phyloP scores from a whole-genome alignment of 2,888 invertebrate genomes.

The Drosophila mayaguana region DNA sequence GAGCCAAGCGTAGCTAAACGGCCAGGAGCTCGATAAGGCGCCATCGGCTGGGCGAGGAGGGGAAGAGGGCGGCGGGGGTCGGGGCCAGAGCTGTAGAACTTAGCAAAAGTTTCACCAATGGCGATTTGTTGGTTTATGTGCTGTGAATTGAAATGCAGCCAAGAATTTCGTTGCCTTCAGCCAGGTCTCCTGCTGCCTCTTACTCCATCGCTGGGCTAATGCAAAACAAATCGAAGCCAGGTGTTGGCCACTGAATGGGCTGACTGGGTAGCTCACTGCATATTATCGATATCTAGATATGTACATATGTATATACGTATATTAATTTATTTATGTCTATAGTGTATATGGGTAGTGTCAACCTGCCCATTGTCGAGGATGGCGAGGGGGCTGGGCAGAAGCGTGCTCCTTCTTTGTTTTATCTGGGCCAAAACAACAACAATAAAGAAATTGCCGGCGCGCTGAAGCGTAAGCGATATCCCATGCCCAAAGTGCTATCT shows the following conservation, averaged over 20 bases:
- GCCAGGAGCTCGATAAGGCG: constrained; percentile 9
- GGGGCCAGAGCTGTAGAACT: constrained; percentile 4
- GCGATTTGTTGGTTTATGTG: constrained; percentile 78
- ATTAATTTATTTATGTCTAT: not conserved
- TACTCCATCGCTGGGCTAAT: constrained; percentile 39
- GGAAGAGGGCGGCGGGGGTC: not conserved
- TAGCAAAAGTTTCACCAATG: constrained; percentile 59
- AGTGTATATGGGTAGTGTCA: no score
- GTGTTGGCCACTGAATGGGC: constrained; percentile 33
- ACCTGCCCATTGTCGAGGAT: no score
- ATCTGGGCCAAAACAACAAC: constrained; percentile 55
- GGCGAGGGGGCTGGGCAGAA: not conserved
- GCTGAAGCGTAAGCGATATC: constrained; percentile 78
- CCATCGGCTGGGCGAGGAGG: no score
- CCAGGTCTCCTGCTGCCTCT: not conserved
- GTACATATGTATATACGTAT: not conserved
- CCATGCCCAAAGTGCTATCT: constrained; percentile 30
- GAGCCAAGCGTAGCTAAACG: constrained; percentile 5
- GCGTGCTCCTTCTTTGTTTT: constrained; percentile 24
- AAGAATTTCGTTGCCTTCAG: constrained; percentile 47
- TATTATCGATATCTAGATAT: constrained; percentile 31
- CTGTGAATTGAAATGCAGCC: constrained; percentile 78
- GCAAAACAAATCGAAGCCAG: constrained; percentile 65
- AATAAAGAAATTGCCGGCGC: constrained; percentile 68
- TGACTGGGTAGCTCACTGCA: not conserved